Conservation (phyloP, 2,113 vertebrate species). For the Nymphicus hollandicus region DNA sequence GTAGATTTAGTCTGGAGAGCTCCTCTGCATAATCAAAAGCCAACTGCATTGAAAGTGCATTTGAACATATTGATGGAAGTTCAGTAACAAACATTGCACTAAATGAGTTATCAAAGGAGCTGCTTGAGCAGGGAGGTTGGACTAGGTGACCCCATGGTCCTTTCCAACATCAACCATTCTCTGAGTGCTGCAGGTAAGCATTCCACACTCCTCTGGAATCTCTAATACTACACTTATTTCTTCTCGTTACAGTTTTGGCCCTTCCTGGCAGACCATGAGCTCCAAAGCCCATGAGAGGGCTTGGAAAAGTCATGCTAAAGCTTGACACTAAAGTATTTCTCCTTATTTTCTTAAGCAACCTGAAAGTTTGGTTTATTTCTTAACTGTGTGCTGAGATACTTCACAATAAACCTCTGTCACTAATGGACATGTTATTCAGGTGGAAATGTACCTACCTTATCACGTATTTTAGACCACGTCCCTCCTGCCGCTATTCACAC, state of each 20-base stretch:
- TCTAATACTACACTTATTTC: not conserved
- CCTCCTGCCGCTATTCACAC: not conserved
- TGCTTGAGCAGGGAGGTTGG: not conserved
- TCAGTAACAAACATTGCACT: not conserved
- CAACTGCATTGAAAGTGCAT: not conserved
- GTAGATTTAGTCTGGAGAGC: not conserved
- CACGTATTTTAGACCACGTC: not conserved
- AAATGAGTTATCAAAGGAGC: not conserved
- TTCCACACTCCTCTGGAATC: not conserved
- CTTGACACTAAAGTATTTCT: constrained; percentile 81
- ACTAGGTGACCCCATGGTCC: not conserved
- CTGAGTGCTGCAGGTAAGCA: not conserved
- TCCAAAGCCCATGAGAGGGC: constrained; percentile 77
- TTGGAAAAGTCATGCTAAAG: constrained; percentile 81
- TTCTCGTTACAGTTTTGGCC: constrained; percentile 70
- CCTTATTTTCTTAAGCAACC: not conserved
- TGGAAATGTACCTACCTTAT: not conserved
- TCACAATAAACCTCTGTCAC: not conserved
- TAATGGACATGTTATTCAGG: not conserved
- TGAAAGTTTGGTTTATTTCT: not conserved
- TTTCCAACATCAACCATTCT: not conserved
- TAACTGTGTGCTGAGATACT: not conserved
- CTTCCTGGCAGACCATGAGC: constrained; percentile 74
- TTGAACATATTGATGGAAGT: not conserved
- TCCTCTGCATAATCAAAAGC: not conserved